phyloP scores from a whole-genome alignment of 2,797 vertebrate species.

The Chrysocyon brachyurus region DNA sequence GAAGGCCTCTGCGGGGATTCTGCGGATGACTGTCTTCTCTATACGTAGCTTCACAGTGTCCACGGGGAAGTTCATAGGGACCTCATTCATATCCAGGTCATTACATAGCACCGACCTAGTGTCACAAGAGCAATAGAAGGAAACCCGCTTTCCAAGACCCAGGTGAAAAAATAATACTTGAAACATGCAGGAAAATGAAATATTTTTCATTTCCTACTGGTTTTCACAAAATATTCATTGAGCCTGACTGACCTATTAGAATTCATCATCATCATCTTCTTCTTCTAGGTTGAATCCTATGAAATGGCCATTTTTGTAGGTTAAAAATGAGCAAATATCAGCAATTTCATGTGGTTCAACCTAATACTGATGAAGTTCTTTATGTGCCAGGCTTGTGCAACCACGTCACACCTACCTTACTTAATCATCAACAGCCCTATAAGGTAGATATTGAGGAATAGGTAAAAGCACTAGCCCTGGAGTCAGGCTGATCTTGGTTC shows the following conservation, averaged over 20 bases:
- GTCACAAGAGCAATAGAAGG: slow-evolving; percentile 51
- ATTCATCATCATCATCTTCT: neutral
- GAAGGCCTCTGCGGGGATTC: slow-evolving; percentile 95
- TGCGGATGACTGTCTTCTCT: slow-evolving; percentile 95
- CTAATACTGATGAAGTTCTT: neutral
- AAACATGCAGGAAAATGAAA: neutral
- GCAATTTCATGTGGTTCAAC: neutral
- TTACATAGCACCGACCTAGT: slow-evolving; percentile 95
- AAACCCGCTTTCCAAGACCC: slow-evolving; percentile 10
- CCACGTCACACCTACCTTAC: neutral
- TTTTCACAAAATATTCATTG: neutral
- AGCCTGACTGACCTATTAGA: neutral
- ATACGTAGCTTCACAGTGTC: slow-evolving; percentile 96
- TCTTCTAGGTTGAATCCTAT: neutral
- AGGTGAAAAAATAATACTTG: neutral
- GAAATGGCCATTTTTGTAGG: neutral
- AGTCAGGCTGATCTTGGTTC: neutral
- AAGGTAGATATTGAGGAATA: neutral
- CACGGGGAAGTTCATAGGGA: slow-evolving; percentile 95
- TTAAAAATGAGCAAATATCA: neutral
- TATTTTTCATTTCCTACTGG: neutral
- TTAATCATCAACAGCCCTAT: neutral
- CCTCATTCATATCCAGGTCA: slow-evolving; percentile 96
- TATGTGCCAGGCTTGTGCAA: neutral
- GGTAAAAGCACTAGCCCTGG: neutral